Percentiles rank a stretch among this genome's conserved stretches.
phyloP scores from a whole-genome alignment of 2,888 invertebrate species.

The Macropis europaea region DNA sequence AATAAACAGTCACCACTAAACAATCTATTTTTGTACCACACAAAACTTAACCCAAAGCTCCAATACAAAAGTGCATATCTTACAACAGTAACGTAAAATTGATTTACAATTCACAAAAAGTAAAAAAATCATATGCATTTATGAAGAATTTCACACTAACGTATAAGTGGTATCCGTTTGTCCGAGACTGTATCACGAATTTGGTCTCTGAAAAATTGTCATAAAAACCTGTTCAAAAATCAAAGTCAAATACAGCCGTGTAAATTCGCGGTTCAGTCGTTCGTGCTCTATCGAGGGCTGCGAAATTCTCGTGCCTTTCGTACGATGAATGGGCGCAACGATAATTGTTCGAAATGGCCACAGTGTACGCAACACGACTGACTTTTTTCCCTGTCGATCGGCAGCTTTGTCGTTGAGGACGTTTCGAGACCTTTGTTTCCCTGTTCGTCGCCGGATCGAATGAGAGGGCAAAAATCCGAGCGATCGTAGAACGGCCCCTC shows the following conservation, averaged over 20 bases:
- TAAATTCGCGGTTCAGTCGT: background rate
- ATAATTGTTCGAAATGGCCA: constrained; percentile 66
- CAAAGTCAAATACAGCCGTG: constrained; percentile 4
- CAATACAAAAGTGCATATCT: no score
- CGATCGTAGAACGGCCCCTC: constrained; percentile 3
- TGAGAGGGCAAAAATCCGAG: constrained; percentile 51
- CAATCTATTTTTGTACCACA: no score
- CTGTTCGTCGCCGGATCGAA: constrained; percentile 39
- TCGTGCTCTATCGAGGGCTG: constrained; percentile 61
- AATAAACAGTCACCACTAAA: no score
- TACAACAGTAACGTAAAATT: no score
- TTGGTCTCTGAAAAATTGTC: no score
- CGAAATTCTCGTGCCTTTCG: constrained; percentile 64
- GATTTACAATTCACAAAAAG: no score
- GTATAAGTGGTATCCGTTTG: no score
- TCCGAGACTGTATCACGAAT: no score
- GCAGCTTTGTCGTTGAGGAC: constrained; percentile 51
- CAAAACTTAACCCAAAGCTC: no score
- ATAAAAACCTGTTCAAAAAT: background rate
- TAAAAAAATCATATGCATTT: no score
- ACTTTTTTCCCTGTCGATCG: constrained; percentile 57
- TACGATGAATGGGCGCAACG: constrained; percentile 63
- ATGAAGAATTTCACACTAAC: no score
- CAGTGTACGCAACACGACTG: constrained; percentile 41
- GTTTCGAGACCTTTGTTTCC: constrained; percentile 43